phyloP scores from a whole-genome alignment of 2,888 invertebrate genomes.

The Ochropleura plecta region DNA sequence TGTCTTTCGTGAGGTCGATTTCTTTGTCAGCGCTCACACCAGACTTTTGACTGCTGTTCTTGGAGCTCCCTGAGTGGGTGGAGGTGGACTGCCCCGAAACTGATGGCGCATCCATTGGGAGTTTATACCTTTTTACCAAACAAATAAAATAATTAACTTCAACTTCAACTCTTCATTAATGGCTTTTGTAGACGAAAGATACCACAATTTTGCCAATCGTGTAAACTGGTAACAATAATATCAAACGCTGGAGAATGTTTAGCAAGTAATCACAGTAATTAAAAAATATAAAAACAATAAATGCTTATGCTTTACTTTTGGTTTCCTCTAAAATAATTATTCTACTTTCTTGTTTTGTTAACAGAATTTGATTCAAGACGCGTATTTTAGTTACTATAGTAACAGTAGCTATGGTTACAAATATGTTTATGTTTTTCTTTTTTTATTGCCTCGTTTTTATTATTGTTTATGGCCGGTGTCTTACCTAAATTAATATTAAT shows the following conservation, averaged over 20 bases:
- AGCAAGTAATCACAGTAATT: too few relatives aligned
- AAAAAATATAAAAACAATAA: too few relatives aligned
- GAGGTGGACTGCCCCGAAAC: conserved; percentile 77
- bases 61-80: conserved; percentile 78
- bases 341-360: conserved; percentile 3
- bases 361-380: background rate
- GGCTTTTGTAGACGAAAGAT: too few relatives aligned
- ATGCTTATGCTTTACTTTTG: too few relatives aligned
- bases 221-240: too few relatives aligned
- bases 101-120: conserved; percentile 66
- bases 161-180: too few relatives aligned
- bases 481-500: background rate
- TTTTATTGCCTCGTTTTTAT: background rate
- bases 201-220: too few relatives aligned
- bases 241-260: too few relatives aligned
- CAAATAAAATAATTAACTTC: background rate
- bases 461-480: background rate
- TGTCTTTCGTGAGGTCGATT: conserved; percentile 82
- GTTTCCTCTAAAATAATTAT: background rate
- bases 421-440: background rate
- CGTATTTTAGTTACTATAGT: conserved; percentile 27
- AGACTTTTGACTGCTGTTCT: conserved; percentile 75
- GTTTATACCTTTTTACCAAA: conserved; percentile 3
- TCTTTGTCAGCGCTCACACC: conserved; percentile 68
- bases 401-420: conserved; percentile 26